Conservation (phyloP, 2,797 vertebrate species). For the Gallinago nigripennis region DNA sequence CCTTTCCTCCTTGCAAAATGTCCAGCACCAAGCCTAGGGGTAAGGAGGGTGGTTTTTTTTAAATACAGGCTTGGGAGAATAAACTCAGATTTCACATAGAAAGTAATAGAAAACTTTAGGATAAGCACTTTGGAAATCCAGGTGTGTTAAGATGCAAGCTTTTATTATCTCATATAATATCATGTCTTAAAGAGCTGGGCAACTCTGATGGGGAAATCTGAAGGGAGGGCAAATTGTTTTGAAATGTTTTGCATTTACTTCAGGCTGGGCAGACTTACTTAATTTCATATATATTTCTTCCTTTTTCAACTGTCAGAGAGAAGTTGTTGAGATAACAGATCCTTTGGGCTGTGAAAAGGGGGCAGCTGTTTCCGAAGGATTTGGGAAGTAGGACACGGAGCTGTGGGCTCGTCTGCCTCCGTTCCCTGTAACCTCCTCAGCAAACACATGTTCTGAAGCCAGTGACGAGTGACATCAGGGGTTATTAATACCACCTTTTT, state of each 20-base stretch:
- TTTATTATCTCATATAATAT: neutral
- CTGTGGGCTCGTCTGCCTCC: neutral
- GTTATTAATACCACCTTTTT: neutral
- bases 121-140: neutral
- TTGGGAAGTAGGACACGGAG: neutral
- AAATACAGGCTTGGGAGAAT: neutral
- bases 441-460: neutral
- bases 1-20: neutral
- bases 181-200: neutral
- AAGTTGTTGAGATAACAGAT: neutral
- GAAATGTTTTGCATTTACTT: neutral
- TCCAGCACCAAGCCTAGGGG: neutral
- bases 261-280: neutral
- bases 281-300: neutral
- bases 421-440: neutral
- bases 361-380: neutral
- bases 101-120: neutral
- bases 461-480: neutral
- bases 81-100: neutral
- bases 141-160: neutral
- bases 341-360: neutral
- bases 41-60: neutral
- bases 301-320: neutral
- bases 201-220: neutral
- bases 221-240: neutral